phyloP scores from a whole-genome alignment of 2,888 invertebrate genomes.

The Hoplodrina ambigua region DNA sequence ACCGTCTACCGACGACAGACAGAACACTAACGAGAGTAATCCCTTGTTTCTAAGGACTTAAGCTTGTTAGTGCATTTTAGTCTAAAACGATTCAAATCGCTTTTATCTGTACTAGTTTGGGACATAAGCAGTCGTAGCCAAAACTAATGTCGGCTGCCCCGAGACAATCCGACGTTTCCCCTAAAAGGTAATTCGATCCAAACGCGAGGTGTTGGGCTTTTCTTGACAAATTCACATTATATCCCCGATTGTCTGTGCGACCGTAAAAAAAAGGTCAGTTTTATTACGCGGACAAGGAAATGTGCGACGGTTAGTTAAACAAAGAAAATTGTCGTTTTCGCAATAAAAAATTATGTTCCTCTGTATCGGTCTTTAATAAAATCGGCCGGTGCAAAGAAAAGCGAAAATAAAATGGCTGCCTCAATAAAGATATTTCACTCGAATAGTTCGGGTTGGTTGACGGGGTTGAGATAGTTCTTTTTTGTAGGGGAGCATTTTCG shows the following conservation, averaged over 20 bases:
- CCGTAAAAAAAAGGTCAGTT: constrained; percentile 84
- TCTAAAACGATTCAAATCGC: constrained; percentile 31
- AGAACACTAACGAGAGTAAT: constrained; percentile 41
- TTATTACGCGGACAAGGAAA: constrained; percentile 78
- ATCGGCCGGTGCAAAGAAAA: constrained; percentile 60
- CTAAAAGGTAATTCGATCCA: constrained; percentile 83
- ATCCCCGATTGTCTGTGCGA: constrained; percentile 75
- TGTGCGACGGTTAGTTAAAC: constrained; percentile 83
- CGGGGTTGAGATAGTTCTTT: constrained; percentile 56
- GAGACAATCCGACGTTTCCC: constrained; percentile 75
- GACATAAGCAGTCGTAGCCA: constrained; percentile 56
- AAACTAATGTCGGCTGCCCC: constrained; percentile 74
- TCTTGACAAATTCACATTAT: constrained; percentile 85
- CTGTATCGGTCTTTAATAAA: constrained; percentile 73
- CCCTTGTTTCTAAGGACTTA: constrained; percentile 32
- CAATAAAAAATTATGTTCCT: constrained; percentile 78
- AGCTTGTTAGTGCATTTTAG: constrained; percentile 48
- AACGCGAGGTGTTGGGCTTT: constrained; percentile 81
- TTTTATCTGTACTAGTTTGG: constrained; percentile 35
- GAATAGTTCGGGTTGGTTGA: constrained; percentile 67
- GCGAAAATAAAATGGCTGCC: constrained; percentile 60
- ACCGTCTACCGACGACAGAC: neutral
- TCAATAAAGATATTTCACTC: constrained; percentile 67
- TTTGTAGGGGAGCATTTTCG: constrained; percentile 53
- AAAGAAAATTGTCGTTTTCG: constrained; percentile 81